Evolutionary conservation across 2,888 invertebrate genomes (phyloP), one percentile per base, ranked within the genome.

Genomic region (Pseudanteris insignis): DNA sequence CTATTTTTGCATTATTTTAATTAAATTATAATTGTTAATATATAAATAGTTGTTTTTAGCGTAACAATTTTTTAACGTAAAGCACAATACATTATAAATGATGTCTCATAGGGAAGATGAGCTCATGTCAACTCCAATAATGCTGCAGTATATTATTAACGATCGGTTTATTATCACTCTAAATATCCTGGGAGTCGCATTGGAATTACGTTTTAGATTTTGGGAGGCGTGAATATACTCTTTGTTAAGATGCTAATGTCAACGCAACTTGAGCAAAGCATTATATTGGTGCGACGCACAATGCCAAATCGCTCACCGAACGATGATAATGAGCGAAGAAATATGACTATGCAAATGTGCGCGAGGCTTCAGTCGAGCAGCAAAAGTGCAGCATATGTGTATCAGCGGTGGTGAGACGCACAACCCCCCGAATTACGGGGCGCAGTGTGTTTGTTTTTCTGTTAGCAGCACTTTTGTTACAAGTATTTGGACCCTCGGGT

Each of bases 291-390:
- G 43, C 2, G 11, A 24, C 24, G 24, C 18, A 48, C 51, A 65
- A 67, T 72, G 71, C 73, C 65, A 71, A 73, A 74, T 73, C 71
- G 61, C 65, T 73, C 70, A 74, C 68, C 65, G 73, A 76, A 76
- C 75, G 75, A 76, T 73, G 71, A 71, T 77, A 77, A 78, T 77
- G 75, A 78, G 71, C 61, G 67, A 70, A 76, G 75, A 76, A 76
- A 77, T 77, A 77, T 76, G 73, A 72, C 61, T 72, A 73, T 72
- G 73, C 70, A 72, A 73, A 74, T 72, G 62, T 37, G 25, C 4
- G 6, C 26, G 6, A 10, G n/a, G 44, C 7, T 29, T 5, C 43
- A n/a, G 37, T 28, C 51, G 47, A 30, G 48, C 48, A 37, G 38
- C 51, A 47, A 59, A 60, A 50, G 61, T 36, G 46, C 61, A 33